Evolutionary conservation across 2,888 invertebrate genomes (phyloP).

Genomic region (Phasia obesa): DNA sequence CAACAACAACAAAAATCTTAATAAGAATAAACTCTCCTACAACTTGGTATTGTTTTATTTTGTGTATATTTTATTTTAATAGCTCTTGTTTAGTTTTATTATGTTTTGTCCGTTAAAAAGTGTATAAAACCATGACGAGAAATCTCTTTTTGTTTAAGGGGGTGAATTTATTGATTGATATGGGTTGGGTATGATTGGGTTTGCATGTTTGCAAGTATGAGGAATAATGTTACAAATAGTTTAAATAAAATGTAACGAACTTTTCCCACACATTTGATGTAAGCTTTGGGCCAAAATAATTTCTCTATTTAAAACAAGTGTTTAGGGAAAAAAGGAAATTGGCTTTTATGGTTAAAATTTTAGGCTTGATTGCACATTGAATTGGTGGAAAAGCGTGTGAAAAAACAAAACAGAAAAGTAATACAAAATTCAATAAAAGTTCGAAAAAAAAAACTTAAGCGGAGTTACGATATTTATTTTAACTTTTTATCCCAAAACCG

Average conservation of each 20-base stretch:
- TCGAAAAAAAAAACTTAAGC: not conserved
- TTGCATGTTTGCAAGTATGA: constrained; percentile 11
- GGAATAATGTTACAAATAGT: not conserved
- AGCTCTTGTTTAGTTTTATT: constrained; percentile 31
- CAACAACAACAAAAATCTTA: not conserved
- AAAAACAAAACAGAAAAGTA: not conserved
- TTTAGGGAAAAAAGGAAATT: constrained; percentile 56
- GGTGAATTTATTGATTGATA: constrained; percentile 60
- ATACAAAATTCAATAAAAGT: not conserved
- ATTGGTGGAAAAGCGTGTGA: constrained; percentile 53
- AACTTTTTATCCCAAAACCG: no score
- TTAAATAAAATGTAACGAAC: constrained; percentile 49
- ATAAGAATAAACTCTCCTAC: constrained; percentile 43
- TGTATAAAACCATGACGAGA: constrained; percentile 57
- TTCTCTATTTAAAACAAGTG: constrained; percentile 53
- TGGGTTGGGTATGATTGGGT: constrained; percentile 2
- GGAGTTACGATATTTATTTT: no score
- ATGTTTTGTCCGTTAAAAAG: constrained; percentile 61
- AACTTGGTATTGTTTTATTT: constrained; percentile 15
- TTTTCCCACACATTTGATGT: constrained; percentile 44
- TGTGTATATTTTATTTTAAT: not conserved
- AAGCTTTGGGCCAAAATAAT: constrained; percentile 23
- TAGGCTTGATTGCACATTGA: constrained; percentile 54
- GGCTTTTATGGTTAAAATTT: constrained; percentile 58
- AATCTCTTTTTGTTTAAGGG: constrained; percentile 51